Evolutionary conservation across 2,113 vertebrate species (phyloP).

Genomic region (Grus americana): DNA sequence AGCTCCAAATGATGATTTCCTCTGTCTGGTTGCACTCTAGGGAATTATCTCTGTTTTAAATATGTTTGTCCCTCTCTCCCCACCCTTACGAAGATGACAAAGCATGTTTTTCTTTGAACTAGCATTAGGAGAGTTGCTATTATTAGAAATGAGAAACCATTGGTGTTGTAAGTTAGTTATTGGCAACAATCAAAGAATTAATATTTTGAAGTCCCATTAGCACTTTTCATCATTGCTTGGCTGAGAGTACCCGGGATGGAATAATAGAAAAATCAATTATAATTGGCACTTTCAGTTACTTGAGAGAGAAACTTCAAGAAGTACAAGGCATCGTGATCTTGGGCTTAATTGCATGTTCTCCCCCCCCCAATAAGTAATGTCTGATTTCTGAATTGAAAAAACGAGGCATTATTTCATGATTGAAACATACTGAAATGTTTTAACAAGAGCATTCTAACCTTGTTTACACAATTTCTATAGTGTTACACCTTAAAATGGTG

Average conservation of each 20-base stretch:
- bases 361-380: neutral
- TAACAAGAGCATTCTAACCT: neutral
- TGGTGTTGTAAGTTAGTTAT: neutral
- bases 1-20: neutral
- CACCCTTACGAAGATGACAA: slow-evolving; percentile 35
- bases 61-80: neutral
- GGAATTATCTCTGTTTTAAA: slow-evolving; percentile 22
- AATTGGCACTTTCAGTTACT: neutral
- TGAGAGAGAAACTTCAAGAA: neutral
- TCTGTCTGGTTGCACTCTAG: neutral
- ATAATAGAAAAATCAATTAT: neutral
- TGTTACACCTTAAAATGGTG: neutral
- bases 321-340: neutral
- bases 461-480: neutral
- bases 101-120: slow-evolving; percentile 21
- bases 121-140: neutral
- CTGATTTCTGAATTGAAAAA: neutral
- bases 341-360: neutral
- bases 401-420: neutral
- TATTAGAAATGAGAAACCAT: neutral
- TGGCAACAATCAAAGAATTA: neutral
- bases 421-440: neutral
- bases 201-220: neutral
- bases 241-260: neutral
- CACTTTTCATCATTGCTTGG: neutral